Evolutionary conservation across 2,113 vertebrate genomes (phyloP), one percentile per base, ranked within the genome.

Genomic region (Ammodytes dubius): DNA sequence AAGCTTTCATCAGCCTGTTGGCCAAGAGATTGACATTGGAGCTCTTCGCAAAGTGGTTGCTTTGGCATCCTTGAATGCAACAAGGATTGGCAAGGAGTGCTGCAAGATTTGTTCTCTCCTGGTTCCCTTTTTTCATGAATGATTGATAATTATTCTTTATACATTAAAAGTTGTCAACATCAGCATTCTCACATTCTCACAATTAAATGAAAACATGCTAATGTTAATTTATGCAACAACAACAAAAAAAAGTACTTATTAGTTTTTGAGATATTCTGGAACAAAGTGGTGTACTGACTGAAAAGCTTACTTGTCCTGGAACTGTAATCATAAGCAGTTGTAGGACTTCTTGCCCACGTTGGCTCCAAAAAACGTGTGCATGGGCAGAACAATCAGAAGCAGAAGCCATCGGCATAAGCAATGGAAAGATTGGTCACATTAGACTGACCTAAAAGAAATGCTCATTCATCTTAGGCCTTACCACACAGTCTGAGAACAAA

Each of bases 401-500:
- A 63, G 50, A 37, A 53, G 52, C 43, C 42, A 12, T 40, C 17
- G 1, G 43, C 27, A 49, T 7, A 50, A 12, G 50, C 3, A 0
- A 37, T 68, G 56, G 63, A 68, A 74, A 61, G 27, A 60, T 70
- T 40, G 39, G 78, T 68, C 19, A 60, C 37, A 49, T 42, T 8
- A 50, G 66, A 72, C 35, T 67, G 54, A 67, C 19, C 53, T 59
- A 35, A 67, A 66, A 75, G 12, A 81, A 47, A 56, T 57, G 42
- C 42, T 63, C 56, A 75, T 49, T 70, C 65, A 75, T 27, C 8
- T 19, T 8, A 12, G 45, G 59, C 35, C 57, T 45, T 14, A 54
- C 57, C 57, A 56, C 57, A 56, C 3, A 75, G 11, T 47, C 56
- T 27, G 52, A 65, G 7, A 27, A 15, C 52, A 5, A 45, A 58